Evolutionary conservation across 2,113 vertebrate species (phyloP), one percentile per base, ranked within the genome.

Genomic region (Crotophaga sulcirostris): DNA sequence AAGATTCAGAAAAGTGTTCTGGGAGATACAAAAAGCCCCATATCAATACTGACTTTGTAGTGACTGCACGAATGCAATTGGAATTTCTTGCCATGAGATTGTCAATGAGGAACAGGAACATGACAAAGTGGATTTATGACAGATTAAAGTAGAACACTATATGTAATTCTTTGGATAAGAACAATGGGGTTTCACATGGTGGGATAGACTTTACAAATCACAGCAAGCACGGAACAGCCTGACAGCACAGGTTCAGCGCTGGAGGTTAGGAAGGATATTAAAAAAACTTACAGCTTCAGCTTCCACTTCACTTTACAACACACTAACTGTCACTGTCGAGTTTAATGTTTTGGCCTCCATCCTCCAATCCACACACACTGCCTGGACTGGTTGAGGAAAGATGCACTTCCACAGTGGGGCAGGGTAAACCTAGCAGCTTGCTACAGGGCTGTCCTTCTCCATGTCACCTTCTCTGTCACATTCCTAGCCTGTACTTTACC

Each of bases 401-500:
- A 8, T 19, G 23, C 31, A 10, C 29, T 81, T 77, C 33, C 40
- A 47, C 3, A 1, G 21, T 2, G 20, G 1, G 1, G 28, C 31
- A 68, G 20, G 68, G 36, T 4, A 1, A 95, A 85, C 74, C 21
- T 5, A 44, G 78, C 78, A 89, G 52, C 66, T 82, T 15, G n/a
- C 89, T 63, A 10, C 62, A 73, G 44, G 33, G 34, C 52, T 72
- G 58, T 63, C 67, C 62, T 2, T 3, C 70, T 42, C 54, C 10
- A 10, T 38, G 55, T 45, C 77, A 68, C 34, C 49, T 31, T 87
- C 54, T 25, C 34, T 24, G 52, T 40, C 81, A 89, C 6, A 1
- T 68, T 93, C 90, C 74, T 36, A 59, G 78, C 29, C 78, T 76
- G 78, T 49, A 79, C 31, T 12, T 52, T 82, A 74, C 85, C 75